Evolutionary conservation across 2,888 invertebrate species (phyloP).

Genomic region (Drosophila fungiperda): DNA sequence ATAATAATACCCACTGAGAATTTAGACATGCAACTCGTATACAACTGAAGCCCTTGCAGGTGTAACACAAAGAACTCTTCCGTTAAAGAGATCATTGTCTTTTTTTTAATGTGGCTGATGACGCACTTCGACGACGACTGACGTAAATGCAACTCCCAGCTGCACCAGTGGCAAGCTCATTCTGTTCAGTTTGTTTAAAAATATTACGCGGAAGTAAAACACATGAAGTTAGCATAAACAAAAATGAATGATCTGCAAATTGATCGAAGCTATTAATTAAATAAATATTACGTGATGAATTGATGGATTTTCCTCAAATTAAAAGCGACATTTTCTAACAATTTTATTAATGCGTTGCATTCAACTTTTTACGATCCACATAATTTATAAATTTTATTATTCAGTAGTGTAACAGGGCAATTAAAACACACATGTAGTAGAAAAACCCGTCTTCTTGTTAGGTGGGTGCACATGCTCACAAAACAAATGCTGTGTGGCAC

Average conservation of each 20-base stretch:
- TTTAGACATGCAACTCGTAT: background rate
- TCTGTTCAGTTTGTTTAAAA: constrained; percentile 31
- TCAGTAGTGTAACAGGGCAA: constrained; percentile 35
- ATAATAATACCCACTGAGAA: background rate
- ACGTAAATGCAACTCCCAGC: constrained; percentile 69
- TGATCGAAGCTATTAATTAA: constrained; percentile 9
- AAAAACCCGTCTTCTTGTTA: constrained; percentile 36
- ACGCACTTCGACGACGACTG: constrained; percentile 64
- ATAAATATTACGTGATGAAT: constrained; percentile 26
- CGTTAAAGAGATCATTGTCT: constrained; percentile 12
- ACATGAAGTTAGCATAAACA: constrained; percentile 16
- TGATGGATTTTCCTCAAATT: constrained; percentile 32
- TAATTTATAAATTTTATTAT: constrained; percentile 15
- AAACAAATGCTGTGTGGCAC: constrained; percentile 39
- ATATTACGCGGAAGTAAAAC: constrained; percentile 63
- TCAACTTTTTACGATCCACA: constrained; percentile 25
- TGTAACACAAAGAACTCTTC: constrained; percentile 26
- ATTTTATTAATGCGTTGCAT: constrained; percentile 28
- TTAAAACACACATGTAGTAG: constrained; percentile 24
- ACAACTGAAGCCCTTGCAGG: constrained; percentile 18
- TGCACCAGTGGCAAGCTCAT: constrained; percentile 41
- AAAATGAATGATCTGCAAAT: constrained; percentile 13
- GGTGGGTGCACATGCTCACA: constrained; percentile 27
- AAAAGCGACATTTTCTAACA: constrained; percentile 19
- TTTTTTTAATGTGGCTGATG: constrained; percentile 51